phyloP scores from a whole-genome alignment of 2,888 invertebrate genomes.

The Meandrusa payeni region DNA sequence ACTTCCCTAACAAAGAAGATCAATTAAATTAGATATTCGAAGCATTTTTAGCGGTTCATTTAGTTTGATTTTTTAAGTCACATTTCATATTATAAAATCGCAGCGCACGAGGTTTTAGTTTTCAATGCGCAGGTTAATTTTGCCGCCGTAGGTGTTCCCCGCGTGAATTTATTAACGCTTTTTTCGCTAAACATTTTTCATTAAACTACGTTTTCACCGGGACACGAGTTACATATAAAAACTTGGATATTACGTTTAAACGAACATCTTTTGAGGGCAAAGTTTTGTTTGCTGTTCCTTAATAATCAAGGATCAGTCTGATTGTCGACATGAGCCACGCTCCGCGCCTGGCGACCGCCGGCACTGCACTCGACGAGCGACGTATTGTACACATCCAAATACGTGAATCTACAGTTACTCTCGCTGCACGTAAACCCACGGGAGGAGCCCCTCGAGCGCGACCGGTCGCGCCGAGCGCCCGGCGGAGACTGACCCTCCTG shows the following conservation, averaged over 20 bases:
- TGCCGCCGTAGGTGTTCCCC: background rate
- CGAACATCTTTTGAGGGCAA: no score
- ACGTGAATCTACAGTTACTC: background rate
- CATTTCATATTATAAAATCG: no score
- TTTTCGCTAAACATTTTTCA: background rate
- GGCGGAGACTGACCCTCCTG: slow-evolving; percentile 36
- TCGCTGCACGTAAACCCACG: slow-evolving; percentile 3
- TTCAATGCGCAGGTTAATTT: background rate
- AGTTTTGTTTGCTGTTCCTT: no score
- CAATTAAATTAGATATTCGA: no score
- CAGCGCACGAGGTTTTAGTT: no score
- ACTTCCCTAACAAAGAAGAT: no score
- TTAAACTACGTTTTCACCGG: no score
- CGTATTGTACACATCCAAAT: background rate
- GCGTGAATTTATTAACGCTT: slow-evolving; percentile 2
- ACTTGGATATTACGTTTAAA: no score
- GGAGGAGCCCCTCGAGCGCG: slow-evolving; percentile 24
- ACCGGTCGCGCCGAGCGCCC: slow-evolving; percentile 39
- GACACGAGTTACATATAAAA: no score
- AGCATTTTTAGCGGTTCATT: no score
- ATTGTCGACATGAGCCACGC: background rate
- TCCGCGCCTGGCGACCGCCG: background rate
- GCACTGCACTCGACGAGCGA: background rate
- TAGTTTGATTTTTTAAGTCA: no score
- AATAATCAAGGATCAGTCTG: background rate